Evolutionary conservation across 2,797 vertebrate genomes (phyloP).

Genomic region (Podarcis lilfordi): DNA sequence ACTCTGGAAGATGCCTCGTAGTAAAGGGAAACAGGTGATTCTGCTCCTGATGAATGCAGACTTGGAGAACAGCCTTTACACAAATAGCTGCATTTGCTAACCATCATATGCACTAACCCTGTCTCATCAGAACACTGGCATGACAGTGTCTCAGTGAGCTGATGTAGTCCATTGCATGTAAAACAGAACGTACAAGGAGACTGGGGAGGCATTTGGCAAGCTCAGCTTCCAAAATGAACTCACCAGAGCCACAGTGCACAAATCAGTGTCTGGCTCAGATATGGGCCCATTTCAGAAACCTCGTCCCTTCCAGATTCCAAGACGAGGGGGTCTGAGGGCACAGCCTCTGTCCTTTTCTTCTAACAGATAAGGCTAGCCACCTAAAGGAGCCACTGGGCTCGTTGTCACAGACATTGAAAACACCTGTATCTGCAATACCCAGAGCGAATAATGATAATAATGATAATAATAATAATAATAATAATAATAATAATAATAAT

Average conservation of each 20-base stretch:
- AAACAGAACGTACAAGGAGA: neutral
- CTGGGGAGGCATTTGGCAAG: neutral
- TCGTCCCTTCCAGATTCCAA: neutral
- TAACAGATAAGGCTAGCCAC: neutral
- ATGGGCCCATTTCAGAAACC: neutral
- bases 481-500: too few relatives aligned
- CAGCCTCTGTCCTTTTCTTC: neutral
- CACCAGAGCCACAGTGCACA: too few relatives aligned
- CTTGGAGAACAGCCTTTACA: neutral
- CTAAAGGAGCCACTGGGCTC: neutral
- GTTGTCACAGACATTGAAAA: neutral
- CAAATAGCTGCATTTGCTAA: neutral
- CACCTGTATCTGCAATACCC: neutral
- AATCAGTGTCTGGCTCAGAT: neutral
- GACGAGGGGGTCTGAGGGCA: neutral
- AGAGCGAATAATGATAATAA: neutral
- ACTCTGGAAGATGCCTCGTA: rapidly evolving
- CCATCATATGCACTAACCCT: neutral
- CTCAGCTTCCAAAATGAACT: too few relatives aligned
- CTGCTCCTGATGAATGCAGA: neutral
- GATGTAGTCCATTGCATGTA: neutral
- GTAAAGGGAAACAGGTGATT: neutral
- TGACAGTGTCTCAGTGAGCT: neutral
- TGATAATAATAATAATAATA: too few relatives aligned
- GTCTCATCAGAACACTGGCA: neutral